These are phyloP conservation scores for Gallinago media DNA, from an alignment of 2,113 vertebrate genomes.

Conservation along the genomic window DNA sequence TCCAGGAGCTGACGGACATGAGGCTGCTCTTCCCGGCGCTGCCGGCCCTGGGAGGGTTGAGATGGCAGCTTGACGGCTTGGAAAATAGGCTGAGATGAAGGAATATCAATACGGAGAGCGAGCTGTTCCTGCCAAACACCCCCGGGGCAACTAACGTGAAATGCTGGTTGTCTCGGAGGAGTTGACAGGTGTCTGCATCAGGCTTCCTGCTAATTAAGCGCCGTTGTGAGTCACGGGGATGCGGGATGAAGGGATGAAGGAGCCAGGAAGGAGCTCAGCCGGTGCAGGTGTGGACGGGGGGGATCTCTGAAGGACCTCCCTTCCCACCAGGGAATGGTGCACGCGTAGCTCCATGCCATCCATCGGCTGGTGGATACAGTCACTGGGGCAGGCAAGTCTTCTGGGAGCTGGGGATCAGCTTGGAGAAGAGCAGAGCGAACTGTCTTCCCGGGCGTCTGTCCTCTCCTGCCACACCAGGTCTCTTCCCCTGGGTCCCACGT, in stretches of 20 bases:
- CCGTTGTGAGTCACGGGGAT: neutral
- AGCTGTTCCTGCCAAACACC: constrained; percentile 59
- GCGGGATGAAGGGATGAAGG: constrained; percentile 17
- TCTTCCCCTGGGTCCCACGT: neutral
- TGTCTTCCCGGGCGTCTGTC: fast-evolving
- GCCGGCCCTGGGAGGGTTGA: constrained; percentile 10
- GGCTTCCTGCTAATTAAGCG: constrained; percentile 62
- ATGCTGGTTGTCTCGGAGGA: constrained; percentile 60
- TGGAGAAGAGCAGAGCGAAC: neutral
- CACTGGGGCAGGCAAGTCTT: neutral
- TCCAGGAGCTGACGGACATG: neutral
- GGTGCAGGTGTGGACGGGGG: neutral
- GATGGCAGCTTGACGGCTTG: constrained; percentile 66
- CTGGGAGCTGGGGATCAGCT: neutral
- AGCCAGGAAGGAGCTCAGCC: neutral
- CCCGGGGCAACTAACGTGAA: constrained; percentile 58
- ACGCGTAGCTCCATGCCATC: neutral
- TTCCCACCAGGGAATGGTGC: neutral
- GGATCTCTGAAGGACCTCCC: neutral
- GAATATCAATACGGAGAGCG: constrained; percentile 65
- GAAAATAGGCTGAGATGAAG: constrained; percentile 73
- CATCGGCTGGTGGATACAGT: neutral
- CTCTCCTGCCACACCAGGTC: neutral
- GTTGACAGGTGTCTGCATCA: constrained; percentile 66
- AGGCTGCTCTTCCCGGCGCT: neutral